These are phyloP conservation scores for Zoanthus sansibaricus DNA, from an alignment of 92 coral and sea anemone genomes.

Conservation along the genomic window DNA sequence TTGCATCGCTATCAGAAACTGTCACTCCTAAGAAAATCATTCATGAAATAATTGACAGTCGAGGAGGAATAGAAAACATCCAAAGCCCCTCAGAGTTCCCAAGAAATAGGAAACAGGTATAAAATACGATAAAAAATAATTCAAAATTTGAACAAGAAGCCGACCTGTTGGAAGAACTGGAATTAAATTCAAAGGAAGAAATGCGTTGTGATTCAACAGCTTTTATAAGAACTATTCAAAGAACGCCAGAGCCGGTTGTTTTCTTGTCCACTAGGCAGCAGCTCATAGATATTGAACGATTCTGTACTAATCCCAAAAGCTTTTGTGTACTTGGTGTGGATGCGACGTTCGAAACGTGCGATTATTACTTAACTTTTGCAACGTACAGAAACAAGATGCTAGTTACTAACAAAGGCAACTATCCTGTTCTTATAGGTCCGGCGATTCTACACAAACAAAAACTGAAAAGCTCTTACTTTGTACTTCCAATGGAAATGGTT, in stretches of 20 bases:
- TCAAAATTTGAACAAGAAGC: background rate
- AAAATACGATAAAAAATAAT: background rate
- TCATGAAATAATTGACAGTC: conserved; percentile 33
- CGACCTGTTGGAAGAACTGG: background rate
- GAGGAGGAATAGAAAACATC: conserved; percentile 53
- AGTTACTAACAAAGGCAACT: background rate
- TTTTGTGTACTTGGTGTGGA: conserved; percentile 59
- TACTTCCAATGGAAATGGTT: too few species aligned
- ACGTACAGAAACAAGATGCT: conserved; percentile 60
- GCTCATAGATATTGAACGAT: conserved; percentile 52
- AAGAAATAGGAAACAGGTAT: conserved; percentile 37
- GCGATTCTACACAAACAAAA: too few species aligned
- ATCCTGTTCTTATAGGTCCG: too few species aligned
- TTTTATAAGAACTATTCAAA: conserved; percentile 49
- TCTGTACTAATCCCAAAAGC: conserved; percentile 56
- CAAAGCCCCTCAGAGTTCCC: conserved; percentile 46
- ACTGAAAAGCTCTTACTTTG: background rate
- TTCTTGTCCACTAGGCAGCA: conserved; percentile 50
- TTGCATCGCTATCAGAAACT: background rate
- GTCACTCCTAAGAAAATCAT: conserved; percentile 22
- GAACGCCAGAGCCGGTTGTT: conserved; percentile 51
- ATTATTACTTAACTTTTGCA: conserved; percentile 57
- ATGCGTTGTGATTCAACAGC: background rate
- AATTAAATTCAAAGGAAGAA: background rate
- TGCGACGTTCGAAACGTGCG: conserved; percentile 60